Conservation (phyloP, 2,797 vertebrate species). For the Ficedula albicollis region DNA sequence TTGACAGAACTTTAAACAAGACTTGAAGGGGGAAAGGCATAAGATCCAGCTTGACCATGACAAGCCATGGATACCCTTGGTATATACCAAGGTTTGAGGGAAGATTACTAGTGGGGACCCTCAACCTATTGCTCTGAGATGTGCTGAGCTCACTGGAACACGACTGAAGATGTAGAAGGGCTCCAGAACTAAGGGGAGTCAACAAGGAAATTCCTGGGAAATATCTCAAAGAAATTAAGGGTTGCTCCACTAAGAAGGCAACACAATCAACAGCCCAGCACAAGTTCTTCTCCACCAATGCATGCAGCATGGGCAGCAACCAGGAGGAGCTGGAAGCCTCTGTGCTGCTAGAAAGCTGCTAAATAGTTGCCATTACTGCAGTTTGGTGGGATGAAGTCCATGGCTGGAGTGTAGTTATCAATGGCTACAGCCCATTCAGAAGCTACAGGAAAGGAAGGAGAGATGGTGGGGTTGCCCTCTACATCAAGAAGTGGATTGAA, state of each 20-base stretch:
- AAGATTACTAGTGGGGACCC: accelerated
- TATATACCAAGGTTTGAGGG: background rate
- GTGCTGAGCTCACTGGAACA: background rate
- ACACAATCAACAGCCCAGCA: background rate
- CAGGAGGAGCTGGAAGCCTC: background rate
- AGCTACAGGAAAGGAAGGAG: background rate
- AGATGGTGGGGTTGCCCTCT: accelerated
- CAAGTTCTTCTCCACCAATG: background rate
- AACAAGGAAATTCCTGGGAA: accelerated
- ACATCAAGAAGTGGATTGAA: background rate
- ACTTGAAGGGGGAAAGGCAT: accelerated
- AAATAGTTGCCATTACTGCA: background rate
- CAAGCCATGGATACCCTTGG: background rate
- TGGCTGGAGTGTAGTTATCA: accelerated
- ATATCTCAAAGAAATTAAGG: background rate
- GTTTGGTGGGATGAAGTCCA: background rate
- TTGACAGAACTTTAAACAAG: background rate
- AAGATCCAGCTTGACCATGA: accelerated
- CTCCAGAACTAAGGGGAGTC: background rate
- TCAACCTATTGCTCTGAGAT: background rate
- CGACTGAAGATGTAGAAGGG: background rate
- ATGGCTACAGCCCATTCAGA: background rate
- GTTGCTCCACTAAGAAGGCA: background rate
- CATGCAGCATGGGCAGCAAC: background rate
- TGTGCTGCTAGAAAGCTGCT: accelerated